A percentile compares a stretch with the other conserved stretches of the same genome.
These are phyloP conservation scores for Rissa tridactyla DNA, from an alignment of 2,113 vertebrate genomes.

Conservation along the genomic window DNA sequence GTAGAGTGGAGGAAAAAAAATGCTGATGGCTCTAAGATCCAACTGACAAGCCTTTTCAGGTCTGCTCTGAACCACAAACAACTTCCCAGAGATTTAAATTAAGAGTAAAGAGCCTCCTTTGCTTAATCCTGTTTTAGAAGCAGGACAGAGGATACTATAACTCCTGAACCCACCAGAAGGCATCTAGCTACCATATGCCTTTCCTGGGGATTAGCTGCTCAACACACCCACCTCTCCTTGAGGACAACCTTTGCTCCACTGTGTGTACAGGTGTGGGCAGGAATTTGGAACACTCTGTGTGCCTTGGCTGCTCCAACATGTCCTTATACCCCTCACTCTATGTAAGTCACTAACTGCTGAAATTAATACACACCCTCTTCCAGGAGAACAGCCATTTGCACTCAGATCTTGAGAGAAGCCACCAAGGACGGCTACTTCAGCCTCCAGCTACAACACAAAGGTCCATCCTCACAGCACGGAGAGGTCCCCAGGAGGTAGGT, in stretches of 20 bases:
- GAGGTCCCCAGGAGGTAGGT: background rate
- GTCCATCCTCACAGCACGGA: fast-evolving
- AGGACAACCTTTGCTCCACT: background rate
- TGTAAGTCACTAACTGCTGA: background rate
- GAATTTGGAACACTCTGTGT: background rate
- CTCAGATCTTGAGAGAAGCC: background rate
- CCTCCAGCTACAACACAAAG: background rate
- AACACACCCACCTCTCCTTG: background rate
- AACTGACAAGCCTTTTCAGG: slow-evolving; percentile 26
- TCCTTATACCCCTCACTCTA: background rate
- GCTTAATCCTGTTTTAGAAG: background rate
- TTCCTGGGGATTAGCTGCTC: background rate
- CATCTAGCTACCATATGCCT: background rate
- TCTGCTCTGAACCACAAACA: background rate
- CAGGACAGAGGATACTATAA: background rate
- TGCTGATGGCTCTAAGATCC: background rate
- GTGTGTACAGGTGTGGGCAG: background rate
- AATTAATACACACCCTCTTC: background rate
- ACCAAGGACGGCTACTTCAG: background rate
- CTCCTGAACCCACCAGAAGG: background rate
- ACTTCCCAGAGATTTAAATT: background rate
- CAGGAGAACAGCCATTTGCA: background rate
- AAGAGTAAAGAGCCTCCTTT: background rate
- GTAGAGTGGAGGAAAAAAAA: background rate
- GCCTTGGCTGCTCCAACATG: background rate